phyloP scores from a whole-genome alignment of 2,888 invertebrate species.

The Stenoptilia bipunctidactyla region DNA sequence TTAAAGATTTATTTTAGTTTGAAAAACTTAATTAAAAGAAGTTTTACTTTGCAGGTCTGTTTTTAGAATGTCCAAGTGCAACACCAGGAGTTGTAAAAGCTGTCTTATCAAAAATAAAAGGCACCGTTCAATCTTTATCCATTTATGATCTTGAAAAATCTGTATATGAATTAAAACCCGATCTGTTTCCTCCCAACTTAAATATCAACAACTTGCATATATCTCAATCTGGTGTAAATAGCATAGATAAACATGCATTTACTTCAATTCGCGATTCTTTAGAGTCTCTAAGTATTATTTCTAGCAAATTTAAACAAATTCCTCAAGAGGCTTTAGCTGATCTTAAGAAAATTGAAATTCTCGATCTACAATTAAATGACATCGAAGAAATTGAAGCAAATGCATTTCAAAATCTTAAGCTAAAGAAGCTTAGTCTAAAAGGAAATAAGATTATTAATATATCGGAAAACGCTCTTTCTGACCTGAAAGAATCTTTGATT shows the following conservation, averaged over 20 bases:
- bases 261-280: conserved; percentile 76
- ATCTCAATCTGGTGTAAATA: conserved; percentile 80
- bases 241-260: conserved; percentile 79
- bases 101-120: conserved; percentile 78
- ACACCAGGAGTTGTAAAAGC: conserved; percentile 80
- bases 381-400: conserved; percentile 86
- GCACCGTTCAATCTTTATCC: conserved; percentile 85
- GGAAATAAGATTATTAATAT: conserved; percentile 86
- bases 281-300: conserved; percentile 82
- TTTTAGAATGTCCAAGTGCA: conserved; percentile 89
- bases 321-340: conserved; percentile 82
- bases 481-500: conserved; percentile 80
- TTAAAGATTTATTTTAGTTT: too few species aligned
- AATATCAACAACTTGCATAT: conserved; percentile 82
- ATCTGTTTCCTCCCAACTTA: conserved; percentile 79
- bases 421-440: conserved; percentile 86
- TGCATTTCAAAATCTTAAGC: conserved; percentile 84
- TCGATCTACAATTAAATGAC: conserved; percentile 89
- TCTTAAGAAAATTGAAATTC: conserved; percentile 77
- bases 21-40: neutral
- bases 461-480: conserved; percentile 86
- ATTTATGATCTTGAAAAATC: conserved; percentile 90
- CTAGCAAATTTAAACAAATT: conserved; percentile 79
- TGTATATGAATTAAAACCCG: conserved; percentile 79
- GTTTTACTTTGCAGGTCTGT: conserved; percentile 73